phyloP scores from a whole-genome alignment of 1,140 invertebrate species.

The Battus philenor region DNA sequence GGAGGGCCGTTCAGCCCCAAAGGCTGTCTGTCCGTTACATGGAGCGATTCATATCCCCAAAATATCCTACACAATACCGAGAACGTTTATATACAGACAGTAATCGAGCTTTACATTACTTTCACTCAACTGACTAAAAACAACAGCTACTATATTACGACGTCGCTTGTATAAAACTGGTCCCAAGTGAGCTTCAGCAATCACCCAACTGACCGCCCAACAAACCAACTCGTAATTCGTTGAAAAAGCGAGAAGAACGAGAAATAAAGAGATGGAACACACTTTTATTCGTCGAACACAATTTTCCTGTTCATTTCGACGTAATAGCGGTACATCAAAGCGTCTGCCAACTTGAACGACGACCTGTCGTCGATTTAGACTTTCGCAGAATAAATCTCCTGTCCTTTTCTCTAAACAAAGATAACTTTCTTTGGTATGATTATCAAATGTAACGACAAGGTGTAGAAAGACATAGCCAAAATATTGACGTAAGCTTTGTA shows the following conservation, averaged over 20 bases:
- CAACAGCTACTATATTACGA: not conserved
- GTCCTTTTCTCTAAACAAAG: not conserved
- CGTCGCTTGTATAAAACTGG: no score
- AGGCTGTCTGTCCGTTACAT: no score
- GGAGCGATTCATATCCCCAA: no score
- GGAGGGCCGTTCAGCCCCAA: no score
- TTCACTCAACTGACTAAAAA: not conserved
- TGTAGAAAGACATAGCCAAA: constrained; percentile 3
- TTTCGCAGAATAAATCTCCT: constrained; percentile 3
- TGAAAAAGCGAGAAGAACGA: constrained; percentile 3
- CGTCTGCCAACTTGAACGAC: constrained; percentile 4
- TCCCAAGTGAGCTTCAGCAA: no score
- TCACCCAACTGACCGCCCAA: no score
- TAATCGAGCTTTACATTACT: no score
- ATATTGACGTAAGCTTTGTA: not conserved
- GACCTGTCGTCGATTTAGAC: constrained; percentile 7
- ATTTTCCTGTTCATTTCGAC: constrained; percentile 9
- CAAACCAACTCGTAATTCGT: not conserved
- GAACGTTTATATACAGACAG: no score
- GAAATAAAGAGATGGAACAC: not conserved
- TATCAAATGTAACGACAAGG: not conserved
- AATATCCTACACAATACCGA: no score
- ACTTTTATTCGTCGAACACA: constrained; percentile 2
- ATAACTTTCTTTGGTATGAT: not conserved
- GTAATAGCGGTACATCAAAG: constrained; percentile 2